Evolutionary conservation across 2,113 vertebrate species (phyloP).

Genomic region (Pyxicephalus adspersus): DNA sequence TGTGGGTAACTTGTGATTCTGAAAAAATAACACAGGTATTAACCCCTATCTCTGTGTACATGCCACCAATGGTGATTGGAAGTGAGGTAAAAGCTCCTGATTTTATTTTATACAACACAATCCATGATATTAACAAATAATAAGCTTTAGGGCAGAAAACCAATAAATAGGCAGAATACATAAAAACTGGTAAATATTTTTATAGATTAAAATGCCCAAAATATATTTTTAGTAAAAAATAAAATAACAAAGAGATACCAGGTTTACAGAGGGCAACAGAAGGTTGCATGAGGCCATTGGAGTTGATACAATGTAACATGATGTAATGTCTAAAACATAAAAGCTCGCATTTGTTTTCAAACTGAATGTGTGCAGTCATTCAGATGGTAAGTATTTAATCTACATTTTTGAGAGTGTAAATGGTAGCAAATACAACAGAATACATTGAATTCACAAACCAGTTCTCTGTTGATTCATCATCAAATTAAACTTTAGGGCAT

Average conservation of each 20-base stretch:
- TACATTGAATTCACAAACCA: slow-evolving; percentile 8
- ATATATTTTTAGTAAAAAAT: not conserved
- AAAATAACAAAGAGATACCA: not conserved
- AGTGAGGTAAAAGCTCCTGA: not conserved
- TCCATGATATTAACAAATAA: not conserved
- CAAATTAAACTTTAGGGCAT: not conserved
- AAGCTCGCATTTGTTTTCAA: slow-evolving; percentile 34
- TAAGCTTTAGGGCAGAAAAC: not conserved
- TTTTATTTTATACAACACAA: not conserved
- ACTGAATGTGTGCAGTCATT: slow-evolving; percentile 41
- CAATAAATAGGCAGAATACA: too few relatives aligned
- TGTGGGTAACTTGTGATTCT: too few relatives aligned
- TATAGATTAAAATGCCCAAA: too few relatives aligned
- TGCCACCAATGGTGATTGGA: not conserved
- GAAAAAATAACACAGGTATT: not conserved
- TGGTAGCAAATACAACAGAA: slow-evolving; percentile 16
- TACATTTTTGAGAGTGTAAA: slow-evolving; percentile 36
- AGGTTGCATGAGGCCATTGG: slow-evolving; percentile 27
- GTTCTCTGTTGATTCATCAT: not conserved
- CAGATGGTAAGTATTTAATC: slow-evolving; percentile 32
- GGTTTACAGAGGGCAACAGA: not conserved
- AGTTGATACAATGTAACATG: slow-evolving; percentile 47
- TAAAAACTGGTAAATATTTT: too few relatives aligned
- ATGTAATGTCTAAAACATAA: slow-evolving; percentile 43
- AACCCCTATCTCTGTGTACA: not conserved